Evolutionary conservation across 2,113 vertebrate species (phyloP), one percentile per base, ranked within the genome.

Genomic region (Ellobius talpinus): DNA sequence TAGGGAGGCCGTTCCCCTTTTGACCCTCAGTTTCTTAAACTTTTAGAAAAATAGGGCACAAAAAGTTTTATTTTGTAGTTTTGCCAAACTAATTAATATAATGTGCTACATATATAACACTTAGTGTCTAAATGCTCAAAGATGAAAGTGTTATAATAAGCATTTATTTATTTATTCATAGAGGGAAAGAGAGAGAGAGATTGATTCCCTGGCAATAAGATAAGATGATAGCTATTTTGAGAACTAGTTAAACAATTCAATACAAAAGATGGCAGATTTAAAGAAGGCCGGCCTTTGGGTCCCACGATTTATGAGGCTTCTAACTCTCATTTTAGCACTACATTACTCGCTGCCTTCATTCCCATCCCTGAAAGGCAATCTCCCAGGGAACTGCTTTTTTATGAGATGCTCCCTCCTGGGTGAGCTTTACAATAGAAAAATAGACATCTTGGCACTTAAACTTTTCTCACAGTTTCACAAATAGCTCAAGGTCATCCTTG

Each of bases 401-500:
- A 93, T 86, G 87, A 93, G 87, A 91, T 58, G 61, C 81, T 96
- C 90, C 85, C 79, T 95, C 36, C 3, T 58, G 85, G 68, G 85
- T 94, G 92, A 93, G 85, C 68, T 79, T 93, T 90, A 76, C 50
- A 70, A 50, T 79, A 74, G 88, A 86, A 92, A 70, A 89, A 42
- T 66, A 95, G 94, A 91, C 92, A 90, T 88, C 84, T 93, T 90
- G 70, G 42, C 55, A 31, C 86, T 90, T 81, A 50, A 70, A 23
- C 36, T 79, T 90, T 94, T 76, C 87, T 97, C 87, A 91, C 21
- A 96, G 50, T 96, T 90, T 93, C 89, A 94, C 89, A 94, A 63
- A 96, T 89, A 97, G 63, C 93, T 94, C 90, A 87, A 95, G 93
- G 96, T 91, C 70, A 61, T 87, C 24, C 72, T 97, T 74, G 88